These are phyloP conservation scores for Microchrysa polita DNA, from an alignment of 2,888 invertebrate genomes.

Conservation along the genomic window DNA sequence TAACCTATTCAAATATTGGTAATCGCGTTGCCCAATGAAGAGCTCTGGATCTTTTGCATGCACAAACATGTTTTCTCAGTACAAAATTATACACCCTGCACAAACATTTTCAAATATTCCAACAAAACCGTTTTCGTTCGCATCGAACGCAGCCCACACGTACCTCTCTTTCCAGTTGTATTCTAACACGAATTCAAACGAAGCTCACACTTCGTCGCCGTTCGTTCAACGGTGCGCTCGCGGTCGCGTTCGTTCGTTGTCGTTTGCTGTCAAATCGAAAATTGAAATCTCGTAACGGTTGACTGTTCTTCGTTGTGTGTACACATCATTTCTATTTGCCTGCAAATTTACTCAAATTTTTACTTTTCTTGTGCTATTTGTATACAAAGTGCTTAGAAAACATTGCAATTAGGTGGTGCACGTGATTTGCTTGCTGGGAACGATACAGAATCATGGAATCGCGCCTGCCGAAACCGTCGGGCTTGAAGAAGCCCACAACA, in stretches of 20 bases:
- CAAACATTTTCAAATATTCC: too few species aligned
- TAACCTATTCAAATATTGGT: too few species aligned
- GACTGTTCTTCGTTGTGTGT: background rate
- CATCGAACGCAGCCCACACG: conserved; percentile 1
- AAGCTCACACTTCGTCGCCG: background rate
- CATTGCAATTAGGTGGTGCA: background rate
- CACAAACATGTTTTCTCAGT: too few species aligned
- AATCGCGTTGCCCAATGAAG: too few species aligned
- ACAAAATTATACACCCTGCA: too few species aligned
- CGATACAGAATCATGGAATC: conserved; percentile 64
- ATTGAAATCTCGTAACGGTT: conserved; percentile 41
- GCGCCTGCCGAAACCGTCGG: conserved; percentile 64
- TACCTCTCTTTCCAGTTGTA: background rate
- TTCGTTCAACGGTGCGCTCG: background rate
- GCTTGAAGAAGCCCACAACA: conserved; percentile 56
- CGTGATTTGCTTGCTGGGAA: background rate
- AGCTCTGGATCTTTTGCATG: too few species aligned
- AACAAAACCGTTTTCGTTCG: too few species aligned
- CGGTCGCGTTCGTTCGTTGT: background rate
- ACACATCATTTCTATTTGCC: conserved; percentile 24
- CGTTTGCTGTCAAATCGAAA: background rate
- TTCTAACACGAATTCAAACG: background rate
- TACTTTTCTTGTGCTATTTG: background rate
- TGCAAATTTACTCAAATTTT: background rate
- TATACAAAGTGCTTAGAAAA: background rate